Percentiles rank a stretch among this genome's conserved stretches.
These are phyloP conservation scores for Augiades crinisus DNA, from an alignment of 2,888 invertebrate species.

Conservation along the genomic window DNA sequence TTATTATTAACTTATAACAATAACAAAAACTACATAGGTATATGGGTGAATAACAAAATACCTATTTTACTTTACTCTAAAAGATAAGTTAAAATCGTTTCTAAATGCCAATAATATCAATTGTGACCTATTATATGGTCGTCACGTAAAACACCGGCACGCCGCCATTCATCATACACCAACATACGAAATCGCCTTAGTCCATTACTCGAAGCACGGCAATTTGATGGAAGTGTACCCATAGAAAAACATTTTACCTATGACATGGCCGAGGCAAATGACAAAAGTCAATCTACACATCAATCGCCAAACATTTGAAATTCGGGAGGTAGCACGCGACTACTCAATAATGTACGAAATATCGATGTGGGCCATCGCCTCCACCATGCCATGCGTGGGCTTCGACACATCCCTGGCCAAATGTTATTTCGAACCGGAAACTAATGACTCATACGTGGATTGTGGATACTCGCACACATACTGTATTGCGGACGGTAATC, in stretches of 20 bases:
- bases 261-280: conserved; percentile 78
- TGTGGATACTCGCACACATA: conserved; percentile 1
- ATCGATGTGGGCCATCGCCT: conserved; percentile 77
- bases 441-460: conserved; percentile 39
- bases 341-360: conserved; percentile 78
- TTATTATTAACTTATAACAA: too few species aligned
- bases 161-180: conserved; percentile 27
- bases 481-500: neutral
- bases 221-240: conserved; percentile 65
- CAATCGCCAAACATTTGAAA: conserved; percentile 81
- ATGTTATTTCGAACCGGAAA: conserved; percentile 43
- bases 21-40: too few species aligned
- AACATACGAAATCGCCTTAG: conserved; percentile 66
- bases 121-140: conserved; percentile 10
- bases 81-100: too few species aligned
- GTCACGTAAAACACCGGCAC: conserved; percentile 8
- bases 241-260: conserved; percentile 75
- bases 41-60: too few species aligned
- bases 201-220: conserved; percentile 71
- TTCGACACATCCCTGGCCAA: conserved; percentile 48
- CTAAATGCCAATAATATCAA: conserved; percentile 5
- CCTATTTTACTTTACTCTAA: too few species aligned
- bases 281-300: conserved; percentile 81
- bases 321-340: conserved; percentile 78
- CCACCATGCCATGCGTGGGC: conserved; percentile 53